Conservation (phyloP, 2,888 invertebrate genomes). For the Sisyra nigra region DNA sequence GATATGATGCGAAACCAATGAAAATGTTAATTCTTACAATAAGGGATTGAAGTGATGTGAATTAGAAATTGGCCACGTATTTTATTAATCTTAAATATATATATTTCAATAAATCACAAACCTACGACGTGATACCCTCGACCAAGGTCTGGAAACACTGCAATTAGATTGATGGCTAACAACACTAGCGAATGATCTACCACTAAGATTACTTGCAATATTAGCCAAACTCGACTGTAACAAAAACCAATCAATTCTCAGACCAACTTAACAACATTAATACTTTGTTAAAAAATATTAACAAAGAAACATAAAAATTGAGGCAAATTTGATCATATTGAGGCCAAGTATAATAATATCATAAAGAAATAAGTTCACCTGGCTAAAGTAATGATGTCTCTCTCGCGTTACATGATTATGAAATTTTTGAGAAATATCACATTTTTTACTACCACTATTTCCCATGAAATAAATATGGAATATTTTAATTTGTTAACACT, state of each 20-base stretch:
- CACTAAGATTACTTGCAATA: constrained; percentile 41
- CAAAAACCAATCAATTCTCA: constrained; percentile 12
- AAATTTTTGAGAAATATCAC: constrained; percentile 1
- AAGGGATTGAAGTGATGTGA: constrained; percentile 3
- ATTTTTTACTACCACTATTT: constrained; percentile 21
- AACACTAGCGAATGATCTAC: constrained; percentile 39
- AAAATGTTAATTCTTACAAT: too few relatives aligned
- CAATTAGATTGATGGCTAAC: constrained; percentile 41
- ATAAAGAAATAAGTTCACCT: constrained; percentile 15
- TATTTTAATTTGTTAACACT: too few relatives aligned
- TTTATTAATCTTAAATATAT: too few relatives aligned
- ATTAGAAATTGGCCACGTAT: not conserved
- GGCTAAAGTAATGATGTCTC: constrained; percentile 13
- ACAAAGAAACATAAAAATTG: too few relatives aligned
- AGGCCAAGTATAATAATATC: constrained; percentile 10
- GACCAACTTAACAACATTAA: too few relatives aligned
- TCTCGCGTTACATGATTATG: constrained; percentile 5
- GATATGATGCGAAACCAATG: too few relatives aligned
- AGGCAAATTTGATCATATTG: constrained; percentile 12
- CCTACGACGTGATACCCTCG: constrained; percentile 48
- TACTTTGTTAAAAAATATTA: too few relatives aligned
- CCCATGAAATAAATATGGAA: constrained; percentile 21
- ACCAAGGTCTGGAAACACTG: constrained; percentile 48
- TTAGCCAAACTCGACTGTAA: constrained; percentile 39
- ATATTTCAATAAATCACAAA: constrained; percentile 20